A percentile compares a stretch with the other conserved stretches of the same genome.
Evolutionary conservation across 2,113 vertebrate species (phyloP).

Genomic region (Quiscalus mexicanus): DNA sequence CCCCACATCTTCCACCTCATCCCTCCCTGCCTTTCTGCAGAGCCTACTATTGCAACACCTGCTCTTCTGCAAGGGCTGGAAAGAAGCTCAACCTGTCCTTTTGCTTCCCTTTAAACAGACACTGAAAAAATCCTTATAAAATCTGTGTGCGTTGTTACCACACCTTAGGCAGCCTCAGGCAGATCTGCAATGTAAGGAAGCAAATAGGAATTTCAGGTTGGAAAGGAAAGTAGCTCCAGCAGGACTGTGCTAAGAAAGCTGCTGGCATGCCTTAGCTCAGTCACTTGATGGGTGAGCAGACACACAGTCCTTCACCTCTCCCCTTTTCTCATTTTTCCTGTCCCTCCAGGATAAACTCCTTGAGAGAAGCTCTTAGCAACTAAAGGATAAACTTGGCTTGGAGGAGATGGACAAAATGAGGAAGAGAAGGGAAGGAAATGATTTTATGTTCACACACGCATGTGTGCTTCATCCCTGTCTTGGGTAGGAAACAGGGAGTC

Average conservation of each 20-base stretch:
- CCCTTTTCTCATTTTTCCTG: neutral
- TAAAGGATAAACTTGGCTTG: neutral
- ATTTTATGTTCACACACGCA: fast-evolving
- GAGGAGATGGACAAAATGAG: neutral
- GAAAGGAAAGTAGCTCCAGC: neutral
- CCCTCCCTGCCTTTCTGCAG: neutral
- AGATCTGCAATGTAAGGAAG: fast-evolving
- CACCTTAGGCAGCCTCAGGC: neutral
- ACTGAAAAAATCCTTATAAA: neutral
- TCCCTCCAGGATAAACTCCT: neutral
- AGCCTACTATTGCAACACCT: neutral
- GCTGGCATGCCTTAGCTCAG: fast-evolving
- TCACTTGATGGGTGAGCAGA: neutral
- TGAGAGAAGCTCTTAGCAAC: neutral
- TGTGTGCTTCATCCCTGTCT: neutral
- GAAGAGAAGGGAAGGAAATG: neutral
- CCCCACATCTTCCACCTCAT: neutral
- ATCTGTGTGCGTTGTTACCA: neutral
- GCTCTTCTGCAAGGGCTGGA: neutral
- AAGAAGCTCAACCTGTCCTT: neutral
- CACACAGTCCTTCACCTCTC: neutral
- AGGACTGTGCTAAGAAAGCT: neutral
- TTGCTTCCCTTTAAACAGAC: neutral
- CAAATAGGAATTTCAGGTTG: neutral
- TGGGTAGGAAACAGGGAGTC: neutral